These are phyloP conservation scores for Heteractis magnifica DNA, from an alignment of 92 coral and sea anemone genomes.

Conservation along the genomic window DNA sequence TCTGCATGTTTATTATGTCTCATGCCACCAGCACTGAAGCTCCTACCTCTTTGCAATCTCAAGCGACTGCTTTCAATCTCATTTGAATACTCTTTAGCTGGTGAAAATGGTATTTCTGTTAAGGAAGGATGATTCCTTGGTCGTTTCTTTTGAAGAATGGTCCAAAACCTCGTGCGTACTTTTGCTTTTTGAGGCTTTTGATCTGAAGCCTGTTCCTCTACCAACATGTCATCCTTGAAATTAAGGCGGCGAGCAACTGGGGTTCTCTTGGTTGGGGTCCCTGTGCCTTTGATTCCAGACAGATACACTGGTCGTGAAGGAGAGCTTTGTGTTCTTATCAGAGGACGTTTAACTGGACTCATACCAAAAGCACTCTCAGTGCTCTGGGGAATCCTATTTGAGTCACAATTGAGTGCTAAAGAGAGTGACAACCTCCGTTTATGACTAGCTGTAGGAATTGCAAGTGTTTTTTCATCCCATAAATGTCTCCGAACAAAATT, in stretches of 20 bases:
- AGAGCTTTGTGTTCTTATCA: slow-evolving; percentile 18
- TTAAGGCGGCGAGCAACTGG: slow-evolving; percentile 51
- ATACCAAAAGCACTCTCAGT: slow-evolving; percentile 15
- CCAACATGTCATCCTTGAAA: slow-evolving; percentile 80
- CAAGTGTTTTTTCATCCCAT: slow-evolving; percentile 46
- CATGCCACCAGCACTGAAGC: slow-evolving; percentile 26
- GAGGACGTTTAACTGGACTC: slow-evolving; percentile 7
- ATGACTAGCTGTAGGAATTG: slow-evolving; percentile 51
- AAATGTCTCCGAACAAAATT: slow-evolving; percentile 68
- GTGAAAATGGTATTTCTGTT: slow-evolving; percentile 30
- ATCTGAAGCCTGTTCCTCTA: slow-evolving; percentile 36
- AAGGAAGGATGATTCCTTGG: slow-evolving; percentile 33
- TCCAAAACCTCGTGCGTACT: slow-evolving; percentile 51
- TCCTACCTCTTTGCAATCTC: slow-evolving; percentile 14
- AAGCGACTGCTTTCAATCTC: slow-evolving; percentile 4
- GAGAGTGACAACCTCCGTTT: slow-evolving; percentile 56
- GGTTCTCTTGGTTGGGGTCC: slow-evolving; percentile 18
- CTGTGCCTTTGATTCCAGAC: slow-evolving; percentile 1
- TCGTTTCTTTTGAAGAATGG: slow-evolving; percentile 68
- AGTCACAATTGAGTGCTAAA: slow-evolving; percentile 52
- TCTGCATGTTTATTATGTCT: not conserved
- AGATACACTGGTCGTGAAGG: not conserved
- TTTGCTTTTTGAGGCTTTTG: slow-evolving; percentile 67
- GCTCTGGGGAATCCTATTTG: slow-evolving; percentile 61
- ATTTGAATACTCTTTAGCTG: slow-evolving; percentile 28